These are phyloP conservation scores for Lacerta agilis DNA, from an alignment of 2,797 vertebrate genomes.

Conservation along the genomic window DNA sequence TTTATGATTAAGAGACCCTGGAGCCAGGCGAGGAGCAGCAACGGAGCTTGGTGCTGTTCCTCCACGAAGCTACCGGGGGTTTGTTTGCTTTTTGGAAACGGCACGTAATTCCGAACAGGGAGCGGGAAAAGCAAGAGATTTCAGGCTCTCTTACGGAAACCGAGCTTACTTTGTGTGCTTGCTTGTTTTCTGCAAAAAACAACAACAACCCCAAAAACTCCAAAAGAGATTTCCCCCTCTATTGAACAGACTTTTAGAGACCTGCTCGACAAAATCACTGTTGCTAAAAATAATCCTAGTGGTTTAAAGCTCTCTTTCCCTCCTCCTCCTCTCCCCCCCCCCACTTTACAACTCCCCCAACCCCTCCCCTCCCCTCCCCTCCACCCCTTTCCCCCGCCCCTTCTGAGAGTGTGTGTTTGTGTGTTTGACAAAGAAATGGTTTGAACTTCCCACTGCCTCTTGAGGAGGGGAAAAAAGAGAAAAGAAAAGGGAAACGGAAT, in stretches of 20 bases:
- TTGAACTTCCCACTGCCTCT: conserved; percentile 65
- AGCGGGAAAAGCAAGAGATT: neutral
- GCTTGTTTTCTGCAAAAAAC: neutral
- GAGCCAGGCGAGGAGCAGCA: no score
- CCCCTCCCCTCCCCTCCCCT: conserved; percentile 60
- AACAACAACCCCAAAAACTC: neutral
- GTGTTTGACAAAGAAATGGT: conserved; percentile 72
- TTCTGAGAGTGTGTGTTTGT: conserved; percentile 59
- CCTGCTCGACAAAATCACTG: no score
- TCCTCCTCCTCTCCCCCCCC: conserved; percentile 42
- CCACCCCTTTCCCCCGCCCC: conserved; percentile 54
- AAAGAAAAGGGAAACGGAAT: conserved; percentile 5
- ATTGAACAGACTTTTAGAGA: neutral
- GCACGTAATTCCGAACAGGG: neutral
- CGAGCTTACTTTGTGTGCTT: neutral
- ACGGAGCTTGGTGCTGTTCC: no score
- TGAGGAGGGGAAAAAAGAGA: no score
- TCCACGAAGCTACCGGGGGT: no score
- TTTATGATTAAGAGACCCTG: no score
- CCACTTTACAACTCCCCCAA: neutral
- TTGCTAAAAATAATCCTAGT: conserved; percentile 7
- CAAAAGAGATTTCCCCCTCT: no score
- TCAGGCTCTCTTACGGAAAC: neutral
- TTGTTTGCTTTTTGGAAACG: neutral
- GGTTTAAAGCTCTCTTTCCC: conserved; percentile 38